These are phyloP conservation scores for Callinectes sapidus DNA, from an alignment of 2,888 invertebrate genomes.

Conservation along the genomic window DNA sequence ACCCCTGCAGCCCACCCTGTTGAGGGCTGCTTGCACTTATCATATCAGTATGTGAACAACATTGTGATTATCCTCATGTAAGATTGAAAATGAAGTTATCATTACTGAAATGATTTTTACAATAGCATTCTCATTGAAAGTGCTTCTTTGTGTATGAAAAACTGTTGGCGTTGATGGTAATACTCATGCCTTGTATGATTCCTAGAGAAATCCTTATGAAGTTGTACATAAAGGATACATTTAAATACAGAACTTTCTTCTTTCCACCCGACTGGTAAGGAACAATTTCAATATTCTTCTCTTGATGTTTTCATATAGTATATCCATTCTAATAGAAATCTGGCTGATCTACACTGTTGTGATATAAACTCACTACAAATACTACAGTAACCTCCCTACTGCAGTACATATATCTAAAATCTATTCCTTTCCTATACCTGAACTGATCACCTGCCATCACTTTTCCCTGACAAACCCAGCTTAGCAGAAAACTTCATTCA, in stretches of 20 bases:
- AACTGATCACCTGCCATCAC: too few species aligned
- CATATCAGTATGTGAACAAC: conserved; percentile 50
- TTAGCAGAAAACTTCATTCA: too few species aligned
- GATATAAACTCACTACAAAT: neutral
- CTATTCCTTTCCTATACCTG: too few species aligned
- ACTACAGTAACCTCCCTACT: neutral
- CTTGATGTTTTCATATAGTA: neutral
- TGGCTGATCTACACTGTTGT: neutral
- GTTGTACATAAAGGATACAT: conserved; percentile 64
- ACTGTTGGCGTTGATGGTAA: conserved; percentile 57
- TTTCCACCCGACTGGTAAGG: neutral
- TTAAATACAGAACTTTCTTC: conserved; percentile 43
- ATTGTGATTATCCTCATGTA: conserved; percentile 41
- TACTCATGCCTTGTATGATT: conserved; percentile 62
- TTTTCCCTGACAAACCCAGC: too few species aligned
- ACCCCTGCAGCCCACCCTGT: conserved; percentile 26
- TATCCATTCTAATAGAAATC: neutral
- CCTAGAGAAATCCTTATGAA: conserved; percentile 58
- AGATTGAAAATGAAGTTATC: conserved; percentile 34
- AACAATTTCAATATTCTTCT: neutral
- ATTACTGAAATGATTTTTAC: conserved; percentile 60
- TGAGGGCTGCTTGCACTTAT: conserved; percentile 41
- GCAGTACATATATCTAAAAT: too few species aligned
- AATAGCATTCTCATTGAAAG: conserved; percentile 56
- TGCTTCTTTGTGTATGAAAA: conserved; percentile 58